Evolutionary conservation across 2,888 invertebrate species (phyloP).

Genomic region (Tigriopus californicus): DNA sequence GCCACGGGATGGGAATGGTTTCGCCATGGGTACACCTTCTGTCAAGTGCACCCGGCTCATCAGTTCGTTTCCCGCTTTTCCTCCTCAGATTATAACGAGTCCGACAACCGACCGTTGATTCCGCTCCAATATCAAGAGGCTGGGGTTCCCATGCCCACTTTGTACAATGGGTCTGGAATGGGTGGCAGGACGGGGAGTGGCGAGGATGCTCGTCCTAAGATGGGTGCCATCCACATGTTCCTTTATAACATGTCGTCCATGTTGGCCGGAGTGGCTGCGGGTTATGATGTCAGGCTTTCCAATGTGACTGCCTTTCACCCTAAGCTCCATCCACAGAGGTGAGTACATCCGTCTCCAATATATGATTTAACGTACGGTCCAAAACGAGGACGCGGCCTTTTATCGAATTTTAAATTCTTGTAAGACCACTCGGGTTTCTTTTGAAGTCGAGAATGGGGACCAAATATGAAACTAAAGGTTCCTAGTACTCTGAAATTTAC

Average conservation of each 20-base stretch:
- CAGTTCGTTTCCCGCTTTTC: no score
- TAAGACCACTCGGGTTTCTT: no score
- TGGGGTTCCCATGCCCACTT: conserved; percentile 52
- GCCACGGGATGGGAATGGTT: no score
- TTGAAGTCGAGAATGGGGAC: no score
- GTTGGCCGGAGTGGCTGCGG: conserved; percentile 72
- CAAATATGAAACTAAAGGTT: no score
- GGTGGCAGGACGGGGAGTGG: conserved; percentile 34
- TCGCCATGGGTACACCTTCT: no score
- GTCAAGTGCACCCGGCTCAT: no score
- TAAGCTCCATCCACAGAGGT: conserved; percentile 50
- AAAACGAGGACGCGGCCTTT: background rate
- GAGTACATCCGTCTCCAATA: conserved; percentile 18
- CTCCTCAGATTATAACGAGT: no score
- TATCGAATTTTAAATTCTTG: background rate
- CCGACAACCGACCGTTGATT: no score
- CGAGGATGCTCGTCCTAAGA: conserved; percentile 17
- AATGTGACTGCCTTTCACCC: conserved; percentile 68
- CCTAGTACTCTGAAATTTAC: no score
- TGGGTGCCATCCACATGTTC: conserved; percentile 34
- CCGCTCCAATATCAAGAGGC: no score
- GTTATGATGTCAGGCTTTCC: conserved; percentile 74
- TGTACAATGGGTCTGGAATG: conserved; percentile 42
- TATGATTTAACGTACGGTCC: background rate
- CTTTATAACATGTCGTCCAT: conserved; percentile 81